Evolutionary conservation across 1,140 invertebrate genomes (phyloP), one percentile per base, ranked within the genome.

Genomic region (Lasaia peninsularis): DNA sequence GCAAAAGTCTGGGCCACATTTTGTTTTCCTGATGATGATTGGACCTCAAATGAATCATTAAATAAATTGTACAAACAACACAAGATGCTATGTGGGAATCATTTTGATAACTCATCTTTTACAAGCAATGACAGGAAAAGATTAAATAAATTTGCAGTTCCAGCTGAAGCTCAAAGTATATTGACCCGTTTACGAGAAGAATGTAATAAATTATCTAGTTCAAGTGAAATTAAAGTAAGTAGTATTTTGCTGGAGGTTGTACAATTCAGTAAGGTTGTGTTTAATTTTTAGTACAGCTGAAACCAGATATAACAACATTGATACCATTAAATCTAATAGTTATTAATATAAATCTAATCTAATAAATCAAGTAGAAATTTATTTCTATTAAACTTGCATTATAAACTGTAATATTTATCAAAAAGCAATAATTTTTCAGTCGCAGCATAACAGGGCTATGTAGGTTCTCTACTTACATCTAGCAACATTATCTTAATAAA

Each of bases 61-160:
- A 35, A 58, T n/a, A 55, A 0, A 20, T 48, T 48, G 18, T 21
- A 48, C 20, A 48, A 48, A 21, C 40, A 48, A 10, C 40, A 63
- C 48, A 63, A 33, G 20, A 63, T 63, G 49, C 11, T 59, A 24
- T 57, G 60, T 62, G 50, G 56, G 10, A 50, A 58, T 35, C 52
- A 55, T 59, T 63, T 63, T 59, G 52, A 59, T 56, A 44, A 63
- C 44, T 59, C 48, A 3, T 56, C 33, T 40, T 61, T 37, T 56
- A 61, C 60, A 3, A 61, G 54, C n/a, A 61, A 53, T 14, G 33
- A 52, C 21, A 51, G 53, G 24, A 61, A 34, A 56, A 59, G 62
- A 59, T 34, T 63, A 7, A 63, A 63, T n/a, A 59, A 56, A 35
- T 63, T 63, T 63, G 56, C 62, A 2, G 56, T 63, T 51, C 62